Evolutionary conservation across 1,140 invertebrate species (phyloP), one percentile per base, ranked within the genome.

Genomic region (Aradophagus sp.): DNA sequence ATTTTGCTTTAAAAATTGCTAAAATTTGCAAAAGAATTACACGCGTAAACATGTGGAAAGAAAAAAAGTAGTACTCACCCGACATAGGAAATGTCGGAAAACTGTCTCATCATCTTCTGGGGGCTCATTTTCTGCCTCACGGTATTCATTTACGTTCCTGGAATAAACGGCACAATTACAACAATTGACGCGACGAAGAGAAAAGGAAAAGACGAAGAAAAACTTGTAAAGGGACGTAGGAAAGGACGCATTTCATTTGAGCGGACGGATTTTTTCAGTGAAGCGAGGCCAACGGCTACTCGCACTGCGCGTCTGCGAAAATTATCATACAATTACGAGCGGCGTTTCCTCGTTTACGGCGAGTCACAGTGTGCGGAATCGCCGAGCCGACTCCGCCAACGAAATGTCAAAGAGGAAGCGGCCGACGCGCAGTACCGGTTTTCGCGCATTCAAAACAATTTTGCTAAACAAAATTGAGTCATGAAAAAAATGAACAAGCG

Each of bases 31-130:
- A 23, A n/a, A n/a, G n/a, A n/a, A n/a, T n/a, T n/a, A n/a, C n/a
- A n/a, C n/a, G n/a, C n/a, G n/a, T n/a, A n/a, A n/a, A n/a, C n/a
- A n/a, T n/a, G n/a, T n/a, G n/a, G 27, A 34, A 47, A 55, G 15
- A 39, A 23, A 39, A 17, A 45, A 34, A 59, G 19, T 13, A 29
- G 2, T 50, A 82, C 82, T 36, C 73, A 85, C 84, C 82, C 84
- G 5, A 85, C 83, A 26, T 84, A 85, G 4, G 84, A 85, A 38
- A 85, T 83, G 55, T 85, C 81, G 0, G 84, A 85, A 34, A 85
- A 81, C 42, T 85, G 84, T 47, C 84, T 61, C 65, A 84, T 81
- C 56, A 82, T 74, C 59, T 76, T 80, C 12, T 80, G 73, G 0
- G 76, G 78, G 5, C 5, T 61, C 55, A 66, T 66, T 62, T 70